Percentiles rank a stretch among this genome's conserved stretches.
Evolutionary conservation across 2,888 invertebrate species (phyloP).

Genomic region (Plagodis dolabraria): DNA sequence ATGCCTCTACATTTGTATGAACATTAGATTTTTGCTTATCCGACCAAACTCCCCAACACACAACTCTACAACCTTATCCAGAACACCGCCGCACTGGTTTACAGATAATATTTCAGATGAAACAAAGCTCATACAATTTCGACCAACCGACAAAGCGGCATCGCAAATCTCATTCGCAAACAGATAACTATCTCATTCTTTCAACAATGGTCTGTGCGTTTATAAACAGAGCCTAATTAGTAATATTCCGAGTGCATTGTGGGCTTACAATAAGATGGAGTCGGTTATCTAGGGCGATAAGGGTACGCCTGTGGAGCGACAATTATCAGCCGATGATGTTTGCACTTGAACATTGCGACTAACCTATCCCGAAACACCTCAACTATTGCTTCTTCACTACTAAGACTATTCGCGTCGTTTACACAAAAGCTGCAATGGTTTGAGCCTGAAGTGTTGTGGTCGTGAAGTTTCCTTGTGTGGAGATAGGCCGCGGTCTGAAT

Average conservation of each 20-base stretch:
- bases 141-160: constrained; percentile 77
- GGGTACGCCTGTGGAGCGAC: constrained; percentile 70
- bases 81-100: constrained; percentile 60
- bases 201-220: constrained; percentile 80
- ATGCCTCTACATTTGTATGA: neutral
- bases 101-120: constrained; percentile 69
- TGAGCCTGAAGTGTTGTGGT: constrained; percentile 3
- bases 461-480: constrained; percentile 37
- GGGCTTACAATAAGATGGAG: constrained; percentile 80
- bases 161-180: constrained; percentile 82
- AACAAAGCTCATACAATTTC: constrained; percentile 78
- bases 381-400: constrained; percentile 48
- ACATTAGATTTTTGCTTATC: neutral
- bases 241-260: constrained; percentile 83
- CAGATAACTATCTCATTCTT: constrained; percentile 83
- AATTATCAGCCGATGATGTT: constrained; percentile 76
- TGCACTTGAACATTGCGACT: constrained; percentile 36
- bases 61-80: constrained; percentile 48
- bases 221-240: constrained; percentile 84
- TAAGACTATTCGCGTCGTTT: neutral
- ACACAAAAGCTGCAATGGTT: constrained; percentile 7
- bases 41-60: constrained; percentile 4
- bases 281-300: constrained; percentile 82
- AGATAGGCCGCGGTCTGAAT: constrained; percentile 74
- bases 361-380: constrained; percentile 18